Percentiles rank a stretch among this genome's conserved stretches.
Conservation (phyloP, 2,888 invertebrate species). For the Dermolepida albohirtum region DNA sequence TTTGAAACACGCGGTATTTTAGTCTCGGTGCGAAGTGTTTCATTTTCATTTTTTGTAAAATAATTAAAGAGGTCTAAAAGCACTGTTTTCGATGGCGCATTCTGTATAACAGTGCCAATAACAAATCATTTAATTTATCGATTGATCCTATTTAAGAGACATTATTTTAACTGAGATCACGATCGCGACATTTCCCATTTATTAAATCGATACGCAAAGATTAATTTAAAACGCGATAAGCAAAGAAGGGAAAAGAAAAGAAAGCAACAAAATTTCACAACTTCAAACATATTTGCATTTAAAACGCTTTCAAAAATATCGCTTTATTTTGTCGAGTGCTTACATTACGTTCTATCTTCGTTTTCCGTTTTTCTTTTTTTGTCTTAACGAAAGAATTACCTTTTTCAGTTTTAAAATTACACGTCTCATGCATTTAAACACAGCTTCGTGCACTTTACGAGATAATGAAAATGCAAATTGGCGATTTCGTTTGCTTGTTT, state of each 20-base stretch:
- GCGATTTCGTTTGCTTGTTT: constrained; percentile 2
- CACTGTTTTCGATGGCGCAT: too few species aligned
- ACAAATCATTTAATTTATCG: too few species aligned
- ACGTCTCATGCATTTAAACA: constrained; percentile 4
- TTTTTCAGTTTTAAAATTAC: constrained; percentile 4
- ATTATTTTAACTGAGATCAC: too few species aligned
- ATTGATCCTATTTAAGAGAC: too few species aligned
- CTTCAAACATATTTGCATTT: constrained; percentile 17
- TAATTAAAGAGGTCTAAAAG: too few species aligned
- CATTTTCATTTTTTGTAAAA: too few species aligned
- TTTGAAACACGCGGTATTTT: too few species aligned
- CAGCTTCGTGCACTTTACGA: neutral
- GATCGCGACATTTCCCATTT: too few species aligned
- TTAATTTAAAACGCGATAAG: constrained; percentile 1
- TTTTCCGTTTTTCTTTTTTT: constrained; percentile 5
- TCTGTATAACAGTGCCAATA: too few species aligned
- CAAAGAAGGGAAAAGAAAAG: constrained; percentile 2
- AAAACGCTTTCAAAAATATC: constrained; percentile 23
- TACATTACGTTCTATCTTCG: constrained; percentile 15
- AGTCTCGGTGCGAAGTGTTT: too few species aligned
- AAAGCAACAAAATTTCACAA: neutral
- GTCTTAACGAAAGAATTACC: constrained; percentile 18
- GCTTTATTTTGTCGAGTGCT: constrained; percentile 16
- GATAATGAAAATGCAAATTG: constrained; percentile 27
- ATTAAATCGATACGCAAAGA: neutral